phyloP scores from a whole-genome alignment of 2,113 vertebrate species.

The Forbesichthys agassizii region DNA sequence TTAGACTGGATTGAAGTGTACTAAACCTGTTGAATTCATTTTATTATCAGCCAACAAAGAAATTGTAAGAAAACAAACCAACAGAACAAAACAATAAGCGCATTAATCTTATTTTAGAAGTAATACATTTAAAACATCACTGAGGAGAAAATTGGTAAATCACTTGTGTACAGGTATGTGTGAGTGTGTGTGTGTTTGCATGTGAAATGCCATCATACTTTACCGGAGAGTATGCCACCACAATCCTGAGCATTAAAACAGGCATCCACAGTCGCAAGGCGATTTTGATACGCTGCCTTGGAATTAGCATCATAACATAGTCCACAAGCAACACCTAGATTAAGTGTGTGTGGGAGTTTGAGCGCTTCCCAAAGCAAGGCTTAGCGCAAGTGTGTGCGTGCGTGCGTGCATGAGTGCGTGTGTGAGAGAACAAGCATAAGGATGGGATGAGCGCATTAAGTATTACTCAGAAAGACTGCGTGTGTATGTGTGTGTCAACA shows the following conservation, averaged over 20 bases:
- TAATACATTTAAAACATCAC: not conserved
- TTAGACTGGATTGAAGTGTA: too few species aligned
- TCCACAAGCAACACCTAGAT: conserved; percentile 14
- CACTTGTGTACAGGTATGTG: not conserved
- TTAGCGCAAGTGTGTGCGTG: conserved; percentile 24
- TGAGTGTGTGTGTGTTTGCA: not conserved
- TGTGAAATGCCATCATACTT: conserved; percentile 69
- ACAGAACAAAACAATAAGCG: not conserved
- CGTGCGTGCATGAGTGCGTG: not conserved
- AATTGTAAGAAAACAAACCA: too few species aligned
- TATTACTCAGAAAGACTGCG: conserved; percentile 1
- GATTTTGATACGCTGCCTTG: conserved; percentile 92
- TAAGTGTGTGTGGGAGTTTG: conserved; percentile 11
- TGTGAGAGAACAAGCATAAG: conserved; percentile 4
- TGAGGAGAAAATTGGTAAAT: not conserved
- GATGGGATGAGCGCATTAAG: conserved; percentile 30
- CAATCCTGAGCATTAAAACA: conserved; percentile 93
- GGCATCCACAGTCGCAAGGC: conserved; percentile 93
- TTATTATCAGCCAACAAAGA: too few species aligned
- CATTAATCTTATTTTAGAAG: not conserved
- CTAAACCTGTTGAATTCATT: too few species aligned
- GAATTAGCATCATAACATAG: conserved; percentile 82
- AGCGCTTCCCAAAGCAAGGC: conserved; percentile 5
- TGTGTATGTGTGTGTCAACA: conserved; percentile 14
- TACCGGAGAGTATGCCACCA: conserved; percentile 83